These are phyloP conservation scores for Crematogaster levior DNA, from an alignment of 2,888 invertebrate species.

Conservation along the genomic window DNA sequence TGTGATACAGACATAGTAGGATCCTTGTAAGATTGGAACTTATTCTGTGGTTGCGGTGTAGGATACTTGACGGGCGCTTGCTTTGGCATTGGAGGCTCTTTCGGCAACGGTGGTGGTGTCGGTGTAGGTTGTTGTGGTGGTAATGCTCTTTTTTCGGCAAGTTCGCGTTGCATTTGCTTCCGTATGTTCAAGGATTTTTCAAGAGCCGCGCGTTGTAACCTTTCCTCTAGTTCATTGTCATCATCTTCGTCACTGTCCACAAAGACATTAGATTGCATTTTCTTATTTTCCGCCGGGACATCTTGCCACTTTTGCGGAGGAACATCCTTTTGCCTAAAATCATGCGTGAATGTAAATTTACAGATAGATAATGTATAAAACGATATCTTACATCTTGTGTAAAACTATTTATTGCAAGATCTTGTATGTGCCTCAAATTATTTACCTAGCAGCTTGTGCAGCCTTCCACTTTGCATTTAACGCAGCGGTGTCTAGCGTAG, in stretches of 20 bases:
- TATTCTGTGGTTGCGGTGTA: slow-evolving; percentile 81
- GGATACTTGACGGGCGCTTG: slow-evolving; percentile 82
- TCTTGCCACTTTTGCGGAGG: slow-evolving; percentile 85
- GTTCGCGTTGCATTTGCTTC: slow-evolving; percentile 83
- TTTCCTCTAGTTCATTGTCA: slow-evolving; percentile 84
- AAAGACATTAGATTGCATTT: slow-evolving; percentile 68
- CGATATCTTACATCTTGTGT: neutral
- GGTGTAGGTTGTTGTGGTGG: slow-evolving; percentile 78
- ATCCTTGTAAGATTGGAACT: slow-evolving; percentile 82
- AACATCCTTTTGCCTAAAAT: slow-evolving; percentile 86
- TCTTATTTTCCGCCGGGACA: slow-evolving; percentile 86
- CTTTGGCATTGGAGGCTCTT: slow-evolving; percentile 80
- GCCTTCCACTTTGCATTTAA: slow-evolving; percentile 84
- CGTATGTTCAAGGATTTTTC: slow-evolving; percentile 83
- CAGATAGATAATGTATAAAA: neutral
- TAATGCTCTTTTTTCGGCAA: slow-evolving; percentile 80
- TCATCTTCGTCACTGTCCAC: slow-evolving; percentile 79
- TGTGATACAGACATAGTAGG: slow-evolving; percentile 68
- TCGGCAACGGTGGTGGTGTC: slow-evolving; percentile 86
- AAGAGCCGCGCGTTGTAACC: slow-evolving; percentile 82
- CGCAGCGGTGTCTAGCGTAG: slow-evolving; percentile 81
- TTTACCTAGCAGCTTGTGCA: slow-evolving; percentile 82
- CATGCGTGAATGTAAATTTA: slow-evolving; percentile 7
- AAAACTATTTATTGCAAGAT: neutral
- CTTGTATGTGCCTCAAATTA: neutral